Evolutionary conservation across 30 jellyfish, hydroid and myxozoan species (phyloP).

Genomic region (Phacellophora camtschatica): DNA sequence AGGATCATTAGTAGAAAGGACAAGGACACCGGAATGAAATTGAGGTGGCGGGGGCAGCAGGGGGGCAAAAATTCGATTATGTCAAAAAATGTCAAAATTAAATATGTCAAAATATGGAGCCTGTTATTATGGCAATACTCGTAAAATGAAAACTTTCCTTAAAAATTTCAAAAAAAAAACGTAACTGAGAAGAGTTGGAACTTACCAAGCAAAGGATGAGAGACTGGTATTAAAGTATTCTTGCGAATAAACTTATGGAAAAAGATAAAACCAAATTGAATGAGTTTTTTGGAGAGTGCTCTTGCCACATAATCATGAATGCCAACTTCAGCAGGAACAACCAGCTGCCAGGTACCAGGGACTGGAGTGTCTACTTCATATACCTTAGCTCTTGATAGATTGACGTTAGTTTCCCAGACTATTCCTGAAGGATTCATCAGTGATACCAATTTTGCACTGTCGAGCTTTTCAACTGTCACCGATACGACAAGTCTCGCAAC

Average conservation of each 20-base stretch:
- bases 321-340: constrained; percentile 43
- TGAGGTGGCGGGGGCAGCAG: too few relatives aligned
- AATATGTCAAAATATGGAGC: too few relatives aligned
- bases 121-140: too few relatives aligned
- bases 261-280: constrained; percentile 69
- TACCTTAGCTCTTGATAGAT: constrained; percentile 42
- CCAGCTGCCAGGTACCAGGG: constrained; percentile 61
- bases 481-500: constrained; percentile 59
- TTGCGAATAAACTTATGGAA: constrained; percentile 37
- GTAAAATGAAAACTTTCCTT: too few relatives aligned
- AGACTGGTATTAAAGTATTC: constrained; percentile 60
- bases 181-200: too few relatives aligned
- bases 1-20: too few relatives aligned
- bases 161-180: too few relatives aligned
- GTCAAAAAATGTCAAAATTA: too few relatives aligned
- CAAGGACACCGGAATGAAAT: too few relatives aligned
- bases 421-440: constrained; percentile 47
- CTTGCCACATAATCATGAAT: constrained; percentile 62
- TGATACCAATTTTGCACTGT: constrained; percentile 34
- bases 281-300: constrained; percentile 64
- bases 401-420: constrained; percentile 41
- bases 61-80: too few relatives aligned
- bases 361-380: constrained; percentile 53
- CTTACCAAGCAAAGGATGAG: constrained; percentile 75
- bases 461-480: constrained; percentile 43